These are phyloP conservation scores for Dasyprocta punctata DNA, from an alignment of 2,113 vertebrate species.

Conservation along the genomic window DNA sequence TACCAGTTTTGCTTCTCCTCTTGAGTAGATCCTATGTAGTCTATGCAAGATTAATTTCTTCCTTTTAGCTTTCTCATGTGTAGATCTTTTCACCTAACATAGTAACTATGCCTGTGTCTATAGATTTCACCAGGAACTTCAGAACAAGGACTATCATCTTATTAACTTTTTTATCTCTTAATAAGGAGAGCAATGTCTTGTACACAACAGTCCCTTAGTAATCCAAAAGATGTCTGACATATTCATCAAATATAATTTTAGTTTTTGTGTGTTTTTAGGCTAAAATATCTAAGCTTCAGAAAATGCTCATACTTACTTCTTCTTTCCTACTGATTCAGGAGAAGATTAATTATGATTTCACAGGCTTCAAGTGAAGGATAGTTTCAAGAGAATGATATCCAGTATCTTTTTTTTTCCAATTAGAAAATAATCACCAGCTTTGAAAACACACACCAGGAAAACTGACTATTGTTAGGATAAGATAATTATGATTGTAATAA, in stretches of 20 bases:
- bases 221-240: neutral
- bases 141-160: neutral
- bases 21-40: neutral
- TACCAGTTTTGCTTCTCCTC: neutral
- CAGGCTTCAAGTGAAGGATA: neutral
- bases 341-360: slow-evolving; percentile 48
- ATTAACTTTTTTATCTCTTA: neutral
- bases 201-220: neutral
- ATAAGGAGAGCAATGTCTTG: neutral
- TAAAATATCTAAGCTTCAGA: neutral
- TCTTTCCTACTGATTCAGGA: slow-evolving; percentile 3
- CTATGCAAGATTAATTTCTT: neutral
- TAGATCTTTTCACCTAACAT: neutral
- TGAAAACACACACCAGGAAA: slow-evolving; percentile 68
- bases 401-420: neutral
- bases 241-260: neutral
- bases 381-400: neutral
- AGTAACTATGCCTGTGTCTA: neutral
- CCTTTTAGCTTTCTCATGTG: neutral
- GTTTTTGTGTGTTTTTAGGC: neutral
- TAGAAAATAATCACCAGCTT: slow-evolving; percentile 22
- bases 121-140: neutral
- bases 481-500: slow-evolving; percentile 58
- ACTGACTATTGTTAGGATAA: slow-evolving; percentile 39
- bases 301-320: neutral